Conservation (phyloP, 2,113 vertebrate species). For the Thalassoma bifasciatum region DNA sequence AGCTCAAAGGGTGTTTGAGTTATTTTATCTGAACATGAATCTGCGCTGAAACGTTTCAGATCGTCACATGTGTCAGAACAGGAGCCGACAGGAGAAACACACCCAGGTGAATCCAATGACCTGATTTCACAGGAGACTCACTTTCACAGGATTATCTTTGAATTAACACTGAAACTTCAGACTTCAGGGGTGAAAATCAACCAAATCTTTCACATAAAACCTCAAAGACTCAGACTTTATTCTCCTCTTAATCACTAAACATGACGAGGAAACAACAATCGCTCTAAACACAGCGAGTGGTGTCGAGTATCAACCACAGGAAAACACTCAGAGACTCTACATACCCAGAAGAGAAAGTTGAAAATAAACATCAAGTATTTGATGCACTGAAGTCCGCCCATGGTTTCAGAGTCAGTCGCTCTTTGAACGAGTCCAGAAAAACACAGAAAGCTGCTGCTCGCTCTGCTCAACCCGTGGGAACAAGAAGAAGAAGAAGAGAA, state of each 20-base stretch:
- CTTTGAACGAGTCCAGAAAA: conserved; percentile 11
- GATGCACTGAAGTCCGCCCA: conserved; percentile 87
- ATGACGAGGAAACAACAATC: neutral
- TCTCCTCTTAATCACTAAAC: neutral
- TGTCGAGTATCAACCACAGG: neutral
- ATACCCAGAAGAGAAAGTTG: conserved; percentile 94
- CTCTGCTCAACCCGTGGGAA: neutral
- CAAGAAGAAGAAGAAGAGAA: neutral
- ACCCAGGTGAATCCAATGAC: neutral
- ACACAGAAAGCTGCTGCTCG: neutral
- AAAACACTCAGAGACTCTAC: conserved; percentile 32
- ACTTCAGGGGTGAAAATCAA: too few relatives aligned
- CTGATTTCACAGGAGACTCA: too few relatives aligned
- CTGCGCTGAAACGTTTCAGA: too few relatives aligned
- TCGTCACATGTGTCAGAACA: neutral
- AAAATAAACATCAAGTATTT: conserved; percentile 91
- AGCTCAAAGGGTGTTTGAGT: neutral
- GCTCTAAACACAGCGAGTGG: neutral
- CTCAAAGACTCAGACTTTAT: neutral
- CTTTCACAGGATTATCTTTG: too few relatives aligned
- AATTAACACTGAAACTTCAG: too few relatives aligned
- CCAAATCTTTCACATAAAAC: too few relatives aligned
- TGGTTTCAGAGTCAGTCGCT: conserved; percentile 65
- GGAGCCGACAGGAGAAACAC: neutral
- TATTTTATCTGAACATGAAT: neutral